Evolutionary conservation across 2,113 vertebrate species (phyloP).

Genomic region (Bambusicola thoracicus): DNA sequence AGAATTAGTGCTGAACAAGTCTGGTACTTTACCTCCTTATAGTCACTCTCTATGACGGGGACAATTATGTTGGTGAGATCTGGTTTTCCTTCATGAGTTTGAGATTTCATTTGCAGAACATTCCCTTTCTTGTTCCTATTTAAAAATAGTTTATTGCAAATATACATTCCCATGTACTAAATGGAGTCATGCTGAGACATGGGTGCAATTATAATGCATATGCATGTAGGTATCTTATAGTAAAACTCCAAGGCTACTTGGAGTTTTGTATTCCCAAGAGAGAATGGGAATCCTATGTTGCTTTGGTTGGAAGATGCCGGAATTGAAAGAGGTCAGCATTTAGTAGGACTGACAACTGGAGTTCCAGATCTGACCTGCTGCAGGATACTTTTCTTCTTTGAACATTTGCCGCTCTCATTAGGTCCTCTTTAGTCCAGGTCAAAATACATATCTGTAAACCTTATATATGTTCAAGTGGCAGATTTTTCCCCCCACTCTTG

Average conservation of each 20-base stretch:
- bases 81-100: neutral
- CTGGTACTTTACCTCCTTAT: neutral
- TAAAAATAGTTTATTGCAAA: neutral
- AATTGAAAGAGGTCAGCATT: neutral
- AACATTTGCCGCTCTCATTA: neutral
- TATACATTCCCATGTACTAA: conserved; percentile 20
- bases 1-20: neutral
- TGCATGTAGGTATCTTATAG: neutral
- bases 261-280: neutral
- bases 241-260: neutral
- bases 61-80: neutral
- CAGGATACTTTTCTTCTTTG: neutral
- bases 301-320: conserved; percentile 1
- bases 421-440: conserved; percentile 2
- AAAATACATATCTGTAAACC: conserved; percentile 42
- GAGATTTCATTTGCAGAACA: neutral
- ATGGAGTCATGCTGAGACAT: conserved; percentile 24
- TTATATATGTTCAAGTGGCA: conserved; percentile 25
- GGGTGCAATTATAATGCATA: neutral
- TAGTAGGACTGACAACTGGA: conserved; percentile 10
- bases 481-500: conserved; percentile 34
- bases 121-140: neutral
- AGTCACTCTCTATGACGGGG: neutral
- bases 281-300: neutral
- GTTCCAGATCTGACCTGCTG: neutral